Evolutionary conservation across 2,797 vertebrate genomes (phyloP).

Genomic region (Cyprinella venusta): DNA sequence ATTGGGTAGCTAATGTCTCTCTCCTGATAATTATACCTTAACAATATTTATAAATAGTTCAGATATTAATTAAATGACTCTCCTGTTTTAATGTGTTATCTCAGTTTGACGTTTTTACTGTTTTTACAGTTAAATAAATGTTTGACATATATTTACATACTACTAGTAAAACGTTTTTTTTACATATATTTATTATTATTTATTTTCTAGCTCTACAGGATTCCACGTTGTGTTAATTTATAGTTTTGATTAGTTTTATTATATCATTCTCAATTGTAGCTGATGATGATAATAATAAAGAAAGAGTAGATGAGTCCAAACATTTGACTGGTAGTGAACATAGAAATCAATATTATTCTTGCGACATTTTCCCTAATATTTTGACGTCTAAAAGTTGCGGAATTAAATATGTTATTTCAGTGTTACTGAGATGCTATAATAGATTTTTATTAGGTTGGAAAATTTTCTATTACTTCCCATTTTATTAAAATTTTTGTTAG

Average conservation of each 20-base stretch:
- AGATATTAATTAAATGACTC: too few species aligned
- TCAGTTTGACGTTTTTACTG: neutral
- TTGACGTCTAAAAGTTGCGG: neutral
- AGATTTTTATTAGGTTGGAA: neutral
- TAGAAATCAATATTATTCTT: neutral
- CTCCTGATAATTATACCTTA: neutral
- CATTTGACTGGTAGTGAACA: neutral
- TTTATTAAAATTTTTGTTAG: neutral
- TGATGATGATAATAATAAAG: neutral
- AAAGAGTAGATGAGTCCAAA: neutral
- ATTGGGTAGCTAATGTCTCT: neutral
- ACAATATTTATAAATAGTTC: neutral
- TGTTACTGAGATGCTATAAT: neutral
- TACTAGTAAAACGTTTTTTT: neutral
- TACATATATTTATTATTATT: too few species aligned
- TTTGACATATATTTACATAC: neutral
- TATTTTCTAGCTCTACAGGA: neutral
- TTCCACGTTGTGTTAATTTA: neutral
- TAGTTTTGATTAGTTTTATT: neutral
- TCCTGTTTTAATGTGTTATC: neutral
- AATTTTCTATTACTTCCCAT: neutral
- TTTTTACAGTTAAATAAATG: neutral
- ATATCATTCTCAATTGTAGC: neutral
- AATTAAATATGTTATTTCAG: neutral
- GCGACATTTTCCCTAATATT: neutral